Base-by-base conservation (phyloP, 2,797 vertebrate species). In the Rhinoraja longicauda region DNA sequence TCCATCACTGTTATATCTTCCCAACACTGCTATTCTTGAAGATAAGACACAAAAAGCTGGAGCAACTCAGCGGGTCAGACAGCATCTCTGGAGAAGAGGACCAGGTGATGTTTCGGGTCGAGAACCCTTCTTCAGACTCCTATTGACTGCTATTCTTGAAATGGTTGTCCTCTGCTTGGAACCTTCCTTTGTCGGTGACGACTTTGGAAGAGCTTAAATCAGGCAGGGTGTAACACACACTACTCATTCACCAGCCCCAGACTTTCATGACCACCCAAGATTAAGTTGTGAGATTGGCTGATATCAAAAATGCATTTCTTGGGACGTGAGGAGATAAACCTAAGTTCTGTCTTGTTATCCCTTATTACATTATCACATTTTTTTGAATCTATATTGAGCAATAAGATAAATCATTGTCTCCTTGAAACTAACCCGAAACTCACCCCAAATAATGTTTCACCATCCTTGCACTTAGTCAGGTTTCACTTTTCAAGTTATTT, bases 401-500 rank as follows among this genome's bases (percentile, higher is more conserved):
- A 57, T 75, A 53, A 75, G 24, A 73, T 73, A 75, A 73, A 53
- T 75, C 90, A n/a, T n/a, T 45, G 72, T 15, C 67, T 75, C 90
- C 90, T 39, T 73, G 62, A 91, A 70, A 91, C 45, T 70, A 70
- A 72, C 90, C 90, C 57, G 90, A 92, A 92, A 73, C 90, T 92
- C 90, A 92, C 67, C 67, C 90, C 21, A 5, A 92, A 92, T 26
- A 91, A 67, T 29, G 21, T 29, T 39, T 45, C 24, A 45, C 72
- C 12, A 92, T 75, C 39, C 70, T 75, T 19, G 10, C 21, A 39
- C 70, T 73, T 29, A 53, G 67, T 72, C 64, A 73, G 90, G 90
- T 92, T 57, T 92, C 90, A 92, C 70, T 92, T 53, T 21, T 64
- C 67, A 92, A 75, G 70, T 92, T 92, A 92, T 57, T 92, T 92